Conservation (phyloP, 2,888 invertebrate species). For the Rhodophaea formosa region DNA sequence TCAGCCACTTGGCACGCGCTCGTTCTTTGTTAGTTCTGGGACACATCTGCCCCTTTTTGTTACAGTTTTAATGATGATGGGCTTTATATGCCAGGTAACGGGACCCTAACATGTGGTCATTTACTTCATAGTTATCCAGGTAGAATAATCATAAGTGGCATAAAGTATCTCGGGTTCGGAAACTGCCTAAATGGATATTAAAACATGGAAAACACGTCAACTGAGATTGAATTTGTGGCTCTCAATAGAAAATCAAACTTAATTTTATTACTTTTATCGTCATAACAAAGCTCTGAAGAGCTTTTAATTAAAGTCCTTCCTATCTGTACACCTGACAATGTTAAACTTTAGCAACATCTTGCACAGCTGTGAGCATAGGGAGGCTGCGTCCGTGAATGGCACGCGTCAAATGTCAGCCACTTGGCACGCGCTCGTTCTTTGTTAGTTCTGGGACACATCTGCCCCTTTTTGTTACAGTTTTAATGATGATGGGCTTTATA, state of each 20-base stretch:
- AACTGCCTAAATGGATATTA: too few species aligned
- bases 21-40: constrained; percentile 14
- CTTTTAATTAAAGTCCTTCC: too few species aligned
- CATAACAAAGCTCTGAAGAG: too few species aligned
- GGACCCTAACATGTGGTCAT: too few species aligned
- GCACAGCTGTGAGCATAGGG: neutral
- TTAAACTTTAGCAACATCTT: neutral
- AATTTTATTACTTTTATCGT: too few species aligned
- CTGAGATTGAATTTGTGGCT: too few species aligned
- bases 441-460: constrained; percentile 11
- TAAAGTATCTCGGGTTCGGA: too few species aligned
- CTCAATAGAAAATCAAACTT: too few species aligned
- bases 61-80: neutral
- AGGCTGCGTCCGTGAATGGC: neutral
- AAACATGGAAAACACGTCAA: too few species aligned
- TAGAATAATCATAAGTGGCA: too few species aligned
- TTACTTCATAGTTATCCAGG: too few species aligned
- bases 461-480: neutral
- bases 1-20: constrained; percentile 10
- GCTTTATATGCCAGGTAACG: neutral
- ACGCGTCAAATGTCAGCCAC: constrained; percentile 7
- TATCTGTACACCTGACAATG: too few species aligned
- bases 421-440: constrained; percentile 12
- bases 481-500: neutral
- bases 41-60: neutral